Percentiles rank a stretch among this genome's conserved stretches.
phyloP scores from a whole-genome alignment of 2,113 vertebrate species.

The Mionectes macconnelli region DNA sequence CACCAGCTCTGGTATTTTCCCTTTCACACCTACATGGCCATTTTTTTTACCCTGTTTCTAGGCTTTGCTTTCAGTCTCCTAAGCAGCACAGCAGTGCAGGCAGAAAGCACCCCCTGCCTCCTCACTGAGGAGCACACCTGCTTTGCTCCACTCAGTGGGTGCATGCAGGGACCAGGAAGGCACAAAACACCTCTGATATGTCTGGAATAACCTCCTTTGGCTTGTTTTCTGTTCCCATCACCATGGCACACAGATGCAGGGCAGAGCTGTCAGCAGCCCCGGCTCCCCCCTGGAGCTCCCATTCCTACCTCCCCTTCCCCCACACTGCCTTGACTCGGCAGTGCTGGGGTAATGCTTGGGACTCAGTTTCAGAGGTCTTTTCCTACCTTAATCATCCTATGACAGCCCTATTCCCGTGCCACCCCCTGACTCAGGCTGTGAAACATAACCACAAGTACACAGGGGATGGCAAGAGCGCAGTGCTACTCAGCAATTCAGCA shows the following conservation, averaged over 20 bases:
- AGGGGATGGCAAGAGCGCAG: not conserved
- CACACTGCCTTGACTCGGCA: not conserved
- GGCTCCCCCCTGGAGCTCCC: not conserved
- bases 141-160: not conserved
- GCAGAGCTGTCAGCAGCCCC: not conserved
- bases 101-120: not conserved
- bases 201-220: not conserved
- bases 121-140: not conserved
- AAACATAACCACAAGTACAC: not conserved
- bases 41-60: not conserved
- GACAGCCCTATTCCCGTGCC: fast-evolving
- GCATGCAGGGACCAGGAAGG: not conserved
- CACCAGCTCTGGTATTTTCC: constrained; percentile 1
- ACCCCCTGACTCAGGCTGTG: not conserved
- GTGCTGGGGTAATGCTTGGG: not conserved
- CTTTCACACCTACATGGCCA: not conserved
- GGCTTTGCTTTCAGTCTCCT: not conserved
- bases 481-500: not conserved
- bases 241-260: not conserved
- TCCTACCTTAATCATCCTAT: not conserved
- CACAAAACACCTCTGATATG: not conserved
- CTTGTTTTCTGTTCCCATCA: not conserved
- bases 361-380: not conserved
- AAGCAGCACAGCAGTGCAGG: not conserved
- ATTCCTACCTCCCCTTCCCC: not conserved